Evolutionary conservation across 2,888 invertebrate species (phyloP).

Genomic region (Hypsopygia costalis): DNA sequence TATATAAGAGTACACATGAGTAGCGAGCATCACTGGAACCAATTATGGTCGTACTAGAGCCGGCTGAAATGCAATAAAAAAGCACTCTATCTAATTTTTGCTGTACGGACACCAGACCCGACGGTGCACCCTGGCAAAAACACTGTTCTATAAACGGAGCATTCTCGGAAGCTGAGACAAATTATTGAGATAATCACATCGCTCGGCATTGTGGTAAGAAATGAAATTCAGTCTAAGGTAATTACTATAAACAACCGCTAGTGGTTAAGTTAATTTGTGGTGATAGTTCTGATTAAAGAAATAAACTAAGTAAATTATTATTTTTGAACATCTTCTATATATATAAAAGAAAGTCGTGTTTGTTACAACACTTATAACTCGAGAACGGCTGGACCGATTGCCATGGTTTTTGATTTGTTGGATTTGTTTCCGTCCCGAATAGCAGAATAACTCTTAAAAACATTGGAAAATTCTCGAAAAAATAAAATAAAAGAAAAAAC

Average conservation of each 20-base stretch:
- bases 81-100: slow-evolving; percentile 60
- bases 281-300: neutral
- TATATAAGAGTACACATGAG: no score
- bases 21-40: slow-evolving; percentile 11
- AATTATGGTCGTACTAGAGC: slow-evolving; percentile 12
- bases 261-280: neutral
- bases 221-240: slow-evolving; percentile 28
- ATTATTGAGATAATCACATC: slow-evolving; percentile 47
- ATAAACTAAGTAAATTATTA: no score
- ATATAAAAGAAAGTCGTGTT: no score
- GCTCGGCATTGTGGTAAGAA: slow-evolving; percentile 33
- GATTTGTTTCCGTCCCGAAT: no score
- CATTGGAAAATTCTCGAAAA: no score
- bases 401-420: no score
- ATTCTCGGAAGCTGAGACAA: slow-evolving; percentile 26
- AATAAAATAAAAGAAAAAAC: no score
- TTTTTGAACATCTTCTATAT: no score
- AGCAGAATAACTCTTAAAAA: no score
- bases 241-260: slow-evolving; percentile 1
- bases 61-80: slow-evolving; percentile 48
- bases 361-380: no score
- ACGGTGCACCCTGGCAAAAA: slow-evolving; percentile 24
- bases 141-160: slow-evolving; percentile 39
- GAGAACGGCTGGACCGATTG: no score
- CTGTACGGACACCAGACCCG: slow-evolving; percentile 22